Evolutionary conservation across 2,888 invertebrate genomes (phyloP), one percentile per base, ranked within the genome.

Genomic region (Mellilla xanthometata): DNA sequence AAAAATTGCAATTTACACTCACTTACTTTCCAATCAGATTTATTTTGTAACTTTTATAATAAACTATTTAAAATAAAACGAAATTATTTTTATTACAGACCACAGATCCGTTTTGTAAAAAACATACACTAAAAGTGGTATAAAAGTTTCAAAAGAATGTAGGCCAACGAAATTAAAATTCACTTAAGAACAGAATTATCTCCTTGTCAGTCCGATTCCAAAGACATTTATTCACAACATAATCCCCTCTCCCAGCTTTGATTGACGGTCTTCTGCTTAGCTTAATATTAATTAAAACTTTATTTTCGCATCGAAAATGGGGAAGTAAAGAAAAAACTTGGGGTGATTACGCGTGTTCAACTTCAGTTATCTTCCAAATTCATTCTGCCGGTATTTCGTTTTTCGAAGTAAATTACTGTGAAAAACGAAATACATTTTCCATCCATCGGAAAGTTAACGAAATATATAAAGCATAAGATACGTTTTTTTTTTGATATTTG

Each of bases 141-240:
- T n/a, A n/a, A n/a, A n/a, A n/a, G n/a, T 19, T 19, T 19, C 1
- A 19, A 19, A 19, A 19, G 15, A 19, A 19, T 5, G 4, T 19
- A 19, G 4, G 15, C 6, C 15, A 3, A 5, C 4, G 15, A 19
- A 6, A 19, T 19, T 19, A 19, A 19, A 19, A 5, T 19, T 19
- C 15, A 12, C 15, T 22, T 33, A n/a, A n/a, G n/a, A n/a, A n/a
- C n/a, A 15, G 36, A 10, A 12, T 19, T 19, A 19, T 6, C 7
- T 23, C 8, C 10, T 8, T 12, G 32, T 12, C 9, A 26, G 32
- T 13, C 28, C 15, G 26, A 39, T 45, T 39, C 15, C 26, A 24
- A 30, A 35, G 29, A 45, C 29, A 39, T 39, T 29, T 44, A 31
- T 44, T 39, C 45, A 24, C 28, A 11, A 9, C 9, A 28, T 39